phyloP scores from a whole-genome alignment of 2,797 vertebrate genomes.

The Chaunax sp. region DNA sequence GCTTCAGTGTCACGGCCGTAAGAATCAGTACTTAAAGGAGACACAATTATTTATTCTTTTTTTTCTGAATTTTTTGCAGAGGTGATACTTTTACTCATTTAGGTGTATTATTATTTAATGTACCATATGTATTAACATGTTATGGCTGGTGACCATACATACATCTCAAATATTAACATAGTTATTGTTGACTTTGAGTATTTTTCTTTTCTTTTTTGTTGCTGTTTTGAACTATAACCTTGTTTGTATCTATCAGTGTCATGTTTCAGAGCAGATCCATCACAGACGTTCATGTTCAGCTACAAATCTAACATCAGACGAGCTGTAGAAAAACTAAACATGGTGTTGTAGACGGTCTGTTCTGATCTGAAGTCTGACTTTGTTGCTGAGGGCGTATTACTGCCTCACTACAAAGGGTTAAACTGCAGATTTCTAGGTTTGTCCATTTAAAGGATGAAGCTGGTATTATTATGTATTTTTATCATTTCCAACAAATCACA shows the following conservation, averaged over 20 bases:
- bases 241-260: slow-evolving; percentile 58
- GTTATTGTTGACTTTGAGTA: slow-evolving; percentile 62
- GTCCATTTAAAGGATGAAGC: background rate
- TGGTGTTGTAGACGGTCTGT: background rate
- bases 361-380: slow-evolving; percentile 21
- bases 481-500: slow-evolving; percentile 22
- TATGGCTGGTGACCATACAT: slow-evolving; percentile 98
- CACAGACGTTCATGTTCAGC: background rate
- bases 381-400: slow-evolving; percentile 4
- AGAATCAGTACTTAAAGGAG: slow-evolving; percentile 82
- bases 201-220: slow-evolving; percentile 27
- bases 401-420: background rate
- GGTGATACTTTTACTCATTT: slow-evolving; percentile 87
- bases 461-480: background rate
- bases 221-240: slow-evolving; percentile 58
- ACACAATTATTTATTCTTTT: slow-evolving; percentile 93
- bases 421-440: background rate
- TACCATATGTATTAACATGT: slow-evolving; percentile 93
- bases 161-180: slow-evolving; percentile 86
- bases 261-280: slow-evolving; percentile 38
- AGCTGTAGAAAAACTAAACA: slow-evolving; percentile 5
- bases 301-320: background rate
- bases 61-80: slow-evolving; percentile 77
- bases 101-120: slow-evolving; percentile 95
- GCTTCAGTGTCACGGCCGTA: slow-evolving; percentile 76